A percentile compares a stretch with the other conserved stretches of the same genome.
Conservation (phyloP, 2,888 invertebrate species). For the Pimpla rufipes region DNA sequence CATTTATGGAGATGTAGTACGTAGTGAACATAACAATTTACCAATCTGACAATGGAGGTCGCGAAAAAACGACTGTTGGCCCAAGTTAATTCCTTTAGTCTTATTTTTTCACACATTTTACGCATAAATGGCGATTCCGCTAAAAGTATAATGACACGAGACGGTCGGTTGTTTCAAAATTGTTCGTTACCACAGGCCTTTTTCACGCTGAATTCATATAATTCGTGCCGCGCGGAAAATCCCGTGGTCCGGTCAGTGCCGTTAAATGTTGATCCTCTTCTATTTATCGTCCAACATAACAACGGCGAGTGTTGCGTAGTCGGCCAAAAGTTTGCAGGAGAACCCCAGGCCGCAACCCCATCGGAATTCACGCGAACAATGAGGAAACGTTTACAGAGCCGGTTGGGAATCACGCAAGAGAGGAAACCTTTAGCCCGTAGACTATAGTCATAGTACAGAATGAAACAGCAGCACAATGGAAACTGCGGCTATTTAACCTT, state of each 20-base stretch:
- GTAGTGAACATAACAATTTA: too few species aligned
- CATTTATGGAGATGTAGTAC: too few species aligned
- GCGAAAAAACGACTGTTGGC: too few species aligned
- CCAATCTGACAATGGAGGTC: too few species aligned
- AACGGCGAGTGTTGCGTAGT: slow-evolving; percentile 35
- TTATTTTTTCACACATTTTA: background rate
- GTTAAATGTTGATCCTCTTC: slow-evolving; percentile 73
- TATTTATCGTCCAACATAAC: slow-evolving; percentile 61
- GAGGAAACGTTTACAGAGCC: slow-evolving; percentile 56
- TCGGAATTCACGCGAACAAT: slow-evolving; percentile 66
- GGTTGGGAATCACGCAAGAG: slow-evolving; percentile 23
- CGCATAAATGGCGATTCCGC: background rate
- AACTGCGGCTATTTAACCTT: background rate
- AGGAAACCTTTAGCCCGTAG: slow-evolving; percentile 13
- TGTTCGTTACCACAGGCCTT: slow-evolving; percentile 38
- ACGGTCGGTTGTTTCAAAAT: background rate
- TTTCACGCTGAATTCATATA: slow-evolving; percentile 70
- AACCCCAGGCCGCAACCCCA: slow-evolving; percentile 46
- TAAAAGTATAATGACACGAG: background rate
- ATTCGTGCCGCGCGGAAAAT: slow-evolving; percentile 63
- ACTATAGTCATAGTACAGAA: background rate
- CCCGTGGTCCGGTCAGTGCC: slow-evolving; percentile 45
- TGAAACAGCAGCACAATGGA: background rate
- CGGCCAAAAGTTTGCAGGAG: slow-evolving; percentile 41
- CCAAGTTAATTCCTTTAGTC: background rate